Base-by-base conservation (phyloP, 2,888 invertebrate species). In the Cyaniris semiargus region DNA sequence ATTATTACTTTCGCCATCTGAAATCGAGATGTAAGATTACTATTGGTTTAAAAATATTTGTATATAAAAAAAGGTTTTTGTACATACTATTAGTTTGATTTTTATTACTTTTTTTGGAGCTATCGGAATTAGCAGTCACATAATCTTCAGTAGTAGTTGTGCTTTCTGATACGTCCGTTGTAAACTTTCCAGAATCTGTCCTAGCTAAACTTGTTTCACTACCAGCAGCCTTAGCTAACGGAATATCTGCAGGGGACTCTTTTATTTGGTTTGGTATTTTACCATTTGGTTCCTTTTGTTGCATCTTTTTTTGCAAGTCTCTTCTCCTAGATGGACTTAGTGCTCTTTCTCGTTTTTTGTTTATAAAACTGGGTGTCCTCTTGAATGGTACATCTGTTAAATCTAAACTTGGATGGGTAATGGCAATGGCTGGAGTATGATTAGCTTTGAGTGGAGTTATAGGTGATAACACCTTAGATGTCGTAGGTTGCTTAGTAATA, bases 111-210 rank as follows among this genome's bases (percentile, higher is more conserved):
- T 94, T 95, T 85, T 96, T 95, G 23, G 96, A 96, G 85, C 95
- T 96, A 85, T 96, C 96, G 77, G 96, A 95, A 88, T 96, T 98
- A 86, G 98, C 98, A 83, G 98, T 98, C 81, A 97, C 96, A 88
- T 98, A 98, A 90, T 98, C 98, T 89, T 98, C 97, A 74, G 96
- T 96, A 27, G 96, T 96, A 66, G 96, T 96, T 79, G 98, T 98
- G 84, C 97, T 97, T 92, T 98, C 98, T n/a, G 97, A 97, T 76
- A 97, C 94, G 86, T 98, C 97, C 56, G 95, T 95, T 70, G 96
- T 96, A 81, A 95, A 95, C 88, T 95, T 96, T 53, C 96, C 96
- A 13, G 96, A 96, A 89, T 97, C 97, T 6, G 96, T 96, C 82
- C 96, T 94, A 44, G 96, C 96, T 79, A 96, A 92, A 83, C 91